Evolutionary conservation across 2,113 vertebrate species (phyloP), one percentile per base, ranked within the genome.

Genomic region (Gambusia holbrooki): DNA sequence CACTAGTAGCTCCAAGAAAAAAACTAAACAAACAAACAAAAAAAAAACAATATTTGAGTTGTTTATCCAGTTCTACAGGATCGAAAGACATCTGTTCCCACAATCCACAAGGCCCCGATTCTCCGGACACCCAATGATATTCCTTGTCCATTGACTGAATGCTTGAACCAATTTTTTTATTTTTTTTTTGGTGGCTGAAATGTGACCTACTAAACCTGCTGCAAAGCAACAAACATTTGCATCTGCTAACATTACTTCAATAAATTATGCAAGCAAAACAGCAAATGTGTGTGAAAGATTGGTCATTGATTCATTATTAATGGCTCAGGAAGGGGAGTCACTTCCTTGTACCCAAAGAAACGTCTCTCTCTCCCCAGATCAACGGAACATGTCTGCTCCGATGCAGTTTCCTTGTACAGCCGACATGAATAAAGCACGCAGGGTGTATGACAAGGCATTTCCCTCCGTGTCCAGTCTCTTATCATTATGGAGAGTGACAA

Each of bases 401-500:
- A 85, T 90, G 87, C 86, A 89, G 84, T 88, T 91, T 90, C 80
- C 81, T 88, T 90, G 83, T 91, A 82, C 75, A 60, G 73, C n/a
- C 28, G 1, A 27, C 80, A 90, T 93, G 81, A 93, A 91, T 94
- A 93, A 91, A 81, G 84, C 85, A 93, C 85, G 74, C 37, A 51
- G 71, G 37, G 71, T 88, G 87, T 86, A 80, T 66, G 54, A 89
- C 85, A 77, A 74, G 82, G 73, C 75, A 74, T 72, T 13, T 17
- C 71, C 88, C 76, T 84, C 88, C 82, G 87, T 80, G 80, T 76
- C 77, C 86, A 90, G 89, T 93, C 91, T 91, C 87, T 93, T 92
- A 86, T 87, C 86, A 90, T 88, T 90, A 90, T 77, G 62, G 33
- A 83, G 88, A 86, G 83, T 85, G 80, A 88, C 88, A 82, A 79